These are phyloP conservation scores for Drosophila santomea DNA, from an alignment of 1,140 invertebrate genomes.

Conservation along the genomic window DNA sequence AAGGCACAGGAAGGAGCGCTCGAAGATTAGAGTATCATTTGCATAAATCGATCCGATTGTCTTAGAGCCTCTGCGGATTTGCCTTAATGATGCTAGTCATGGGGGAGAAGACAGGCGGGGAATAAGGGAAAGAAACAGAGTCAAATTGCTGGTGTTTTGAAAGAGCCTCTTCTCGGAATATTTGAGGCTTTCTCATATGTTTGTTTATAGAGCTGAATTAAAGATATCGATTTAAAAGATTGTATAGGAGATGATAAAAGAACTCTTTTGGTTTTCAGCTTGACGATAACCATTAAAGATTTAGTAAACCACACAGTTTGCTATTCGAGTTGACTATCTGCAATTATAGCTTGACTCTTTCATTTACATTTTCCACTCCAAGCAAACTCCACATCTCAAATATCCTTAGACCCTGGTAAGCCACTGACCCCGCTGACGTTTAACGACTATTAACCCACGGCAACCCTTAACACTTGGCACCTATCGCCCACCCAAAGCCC, in stretches of 20 bases:
- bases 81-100: constrained; percentile 17
- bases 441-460: constrained; percentile 38
- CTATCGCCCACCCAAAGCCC: not conserved
- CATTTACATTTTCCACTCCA: not conserved
- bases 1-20: not conserved
- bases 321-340: not conserved
- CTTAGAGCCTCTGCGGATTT: constrained; percentile 16
- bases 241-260: not conserved
- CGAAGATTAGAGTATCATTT: constrained; percentile 41
- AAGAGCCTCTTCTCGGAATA: not conserved
- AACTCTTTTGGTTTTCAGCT: not conserved
- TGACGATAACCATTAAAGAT: too few relatives aligned
- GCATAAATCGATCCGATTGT: constrained; percentile 48
- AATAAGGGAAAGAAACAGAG: not conserved
- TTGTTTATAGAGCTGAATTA: not conserved
- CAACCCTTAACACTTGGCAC: constrained; percentile 36
- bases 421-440: constrained; percentile 30
- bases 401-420: constrained; percentile 40
- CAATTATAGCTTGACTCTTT: not conserved
- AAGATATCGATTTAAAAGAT: constrained; percentile 4
- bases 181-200: constrained; percentile 17
- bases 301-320: too few relatives aligned
- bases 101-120: not conserved
- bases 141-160: too few relatives aligned
- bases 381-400: constrained; percentile 3